phyloP scores from a whole-genome alignment of 2,113 vertebrate genomes.

The Mesembrinibis cayennensis region DNA sequence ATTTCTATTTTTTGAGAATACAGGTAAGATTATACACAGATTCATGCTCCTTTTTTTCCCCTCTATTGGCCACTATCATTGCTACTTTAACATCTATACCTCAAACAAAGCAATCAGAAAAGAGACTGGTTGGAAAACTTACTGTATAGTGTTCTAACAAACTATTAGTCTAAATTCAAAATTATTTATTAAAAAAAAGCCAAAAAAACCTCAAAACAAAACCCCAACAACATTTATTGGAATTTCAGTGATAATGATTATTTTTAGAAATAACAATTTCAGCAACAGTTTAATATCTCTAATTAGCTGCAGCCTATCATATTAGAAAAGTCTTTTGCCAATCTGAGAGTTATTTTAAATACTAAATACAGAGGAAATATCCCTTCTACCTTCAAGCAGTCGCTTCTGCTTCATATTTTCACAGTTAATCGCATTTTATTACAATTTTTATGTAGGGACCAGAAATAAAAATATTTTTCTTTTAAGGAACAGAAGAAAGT shows the following conservation, averaged over 20 bases:
- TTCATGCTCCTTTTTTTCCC: fast-evolving
- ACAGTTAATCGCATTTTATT: slow-evolving; percentile 17
- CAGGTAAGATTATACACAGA: background rate
- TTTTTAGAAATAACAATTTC: slow-evolving; percentile 20
- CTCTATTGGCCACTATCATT: background rate
- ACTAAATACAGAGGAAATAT: background rate
- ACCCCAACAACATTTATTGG: background rate
- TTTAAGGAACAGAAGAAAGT: background rate
- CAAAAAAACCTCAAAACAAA: background rate
- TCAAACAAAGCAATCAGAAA: background rate
- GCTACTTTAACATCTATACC: background rate
- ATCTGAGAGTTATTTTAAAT: slow-evolving; percentile 9
- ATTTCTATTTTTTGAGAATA: background rate
- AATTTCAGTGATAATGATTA: background rate
- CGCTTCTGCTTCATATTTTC: slow-evolving; percentile 19
- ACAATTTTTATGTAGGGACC: background rate
- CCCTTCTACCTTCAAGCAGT: slow-evolving; percentile 3
- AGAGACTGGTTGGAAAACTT: background rate
- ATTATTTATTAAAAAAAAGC: background rate
- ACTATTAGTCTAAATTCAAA: background rate
- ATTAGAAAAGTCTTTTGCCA: slow-evolving; percentile 39
- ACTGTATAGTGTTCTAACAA: background rate
- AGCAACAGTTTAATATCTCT: slow-evolving; percentile 23
- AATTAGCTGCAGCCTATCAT: slow-evolving; percentile 47
- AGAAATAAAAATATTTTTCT: background rate